These are phyloP conservation scores for Leucoma salicis DNA, from an alignment of 2,888 invertebrate species.

Conservation along the genomic window DNA sequence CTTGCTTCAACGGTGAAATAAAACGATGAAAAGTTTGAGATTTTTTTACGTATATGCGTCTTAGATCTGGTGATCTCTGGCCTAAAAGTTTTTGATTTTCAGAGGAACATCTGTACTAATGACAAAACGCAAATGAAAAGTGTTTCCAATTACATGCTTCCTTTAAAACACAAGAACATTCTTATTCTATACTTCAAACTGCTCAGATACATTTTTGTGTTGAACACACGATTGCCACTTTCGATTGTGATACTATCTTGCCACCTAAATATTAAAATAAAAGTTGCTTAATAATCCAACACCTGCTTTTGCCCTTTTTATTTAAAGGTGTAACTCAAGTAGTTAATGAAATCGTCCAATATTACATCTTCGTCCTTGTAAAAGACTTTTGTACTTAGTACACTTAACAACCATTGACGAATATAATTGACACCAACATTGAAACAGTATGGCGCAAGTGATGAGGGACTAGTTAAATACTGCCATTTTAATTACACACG, in stretches of 20 bases:
- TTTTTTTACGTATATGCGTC: too few species aligned
- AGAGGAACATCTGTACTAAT: too few species aligned
- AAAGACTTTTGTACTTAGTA: constrained; percentile 79
- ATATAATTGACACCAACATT: constrained; percentile 43
- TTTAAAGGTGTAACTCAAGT: constrained; percentile 46
- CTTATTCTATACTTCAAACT: constrained; percentile 35
- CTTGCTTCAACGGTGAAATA: too few species aligned
- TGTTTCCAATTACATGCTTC: constrained; percentile 11
- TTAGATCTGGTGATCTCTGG: too few species aligned
- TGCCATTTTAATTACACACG: constrained; percentile 31
- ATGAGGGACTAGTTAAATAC: constrained; percentile 37
- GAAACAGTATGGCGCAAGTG: constrained; percentile 43
- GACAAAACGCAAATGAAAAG: too few species aligned
- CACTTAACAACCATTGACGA: constrained; percentile 56
- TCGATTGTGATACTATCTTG: constrained; percentile 76
- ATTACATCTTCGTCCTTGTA: constrained; percentile 78
- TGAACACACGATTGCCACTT: constrained; percentile 53
- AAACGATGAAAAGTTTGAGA: too few species aligned
- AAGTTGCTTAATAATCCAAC: constrained; percentile 34
- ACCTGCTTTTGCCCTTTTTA: constrained; percentile 51
- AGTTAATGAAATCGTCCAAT: constrained; percentile 74
- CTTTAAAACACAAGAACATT: constrained; percentile 19
- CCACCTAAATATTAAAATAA: constrained; percentile 54
- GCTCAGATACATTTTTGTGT: constrained; percentile 53
- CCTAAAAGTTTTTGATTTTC: too few species aligned